Base-by-base conservation (phyloP, 1,140 invertebrate genomes). In the Copidosoma floridanum region DNA sequence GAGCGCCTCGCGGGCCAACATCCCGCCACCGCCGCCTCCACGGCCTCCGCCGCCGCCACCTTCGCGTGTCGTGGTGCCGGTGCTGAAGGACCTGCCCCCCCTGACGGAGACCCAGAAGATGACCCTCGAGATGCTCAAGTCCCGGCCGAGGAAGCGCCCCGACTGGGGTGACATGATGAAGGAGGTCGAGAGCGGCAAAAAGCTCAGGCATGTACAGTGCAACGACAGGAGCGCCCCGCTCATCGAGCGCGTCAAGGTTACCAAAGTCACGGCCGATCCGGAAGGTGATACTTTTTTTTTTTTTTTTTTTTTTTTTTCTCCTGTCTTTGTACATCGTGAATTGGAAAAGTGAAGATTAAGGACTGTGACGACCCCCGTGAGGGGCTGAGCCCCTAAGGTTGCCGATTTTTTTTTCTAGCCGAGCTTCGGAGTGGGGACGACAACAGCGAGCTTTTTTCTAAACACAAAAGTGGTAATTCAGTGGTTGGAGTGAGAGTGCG, bases 151-250 rank as follows among this genome's bases (percentile, higher is more conserved):
- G 67, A 87, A 83, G 71, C 82, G 92, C 60, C 93, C 92, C 1
- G 93, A 94, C 69, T 94, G 92, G 92, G 89, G 86, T 14, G 84
- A 88, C 59, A 89, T 94, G 87, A 92, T 94, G 88, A 93, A 93
- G 74, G 91, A 94, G 75, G 88, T 94, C 7, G 92, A 93, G 71
- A 82, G 84, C 61, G 89, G 89, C 44, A 88, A 73, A 67, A 90
- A 87, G 73, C 75, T 94, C 41, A 89, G 86, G 68, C 88, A 93
- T 69, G 89, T 93, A 20, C 82, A 88, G 65, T 92, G 90, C 73
- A 93, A 94, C 72, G 92, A 94, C 72, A 86, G 91, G 77, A 85
- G 83, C 58, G 80, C 81, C 37, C 85, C 85, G 16, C 72, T 85
- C 50, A 77, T 86, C 55, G 79, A 81, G 64, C 74, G 77, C 54